Percentiles rank a stretch among this genome's conserved stretches.
phyloP scores from a whole-genome alignment of 2,888 invertebrate species.

The Eupithecia inturbata region DNA sequence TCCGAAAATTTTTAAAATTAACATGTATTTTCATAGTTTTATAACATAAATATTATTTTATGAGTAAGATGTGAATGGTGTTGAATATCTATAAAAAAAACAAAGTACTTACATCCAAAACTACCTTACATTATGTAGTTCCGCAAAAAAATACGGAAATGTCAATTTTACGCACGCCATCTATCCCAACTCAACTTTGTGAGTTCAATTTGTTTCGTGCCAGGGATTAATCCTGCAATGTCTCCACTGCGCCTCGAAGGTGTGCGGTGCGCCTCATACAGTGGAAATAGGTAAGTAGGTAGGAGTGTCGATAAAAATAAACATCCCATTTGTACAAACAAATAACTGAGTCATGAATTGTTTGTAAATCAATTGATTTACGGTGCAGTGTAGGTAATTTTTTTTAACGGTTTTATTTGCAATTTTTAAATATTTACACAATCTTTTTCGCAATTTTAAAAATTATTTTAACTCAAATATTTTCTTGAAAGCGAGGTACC shows the following conservation, averaged over 20 bases:
- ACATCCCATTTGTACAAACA: slow-evolving; percentile 14
- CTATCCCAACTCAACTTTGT: background rate
- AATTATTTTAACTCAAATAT: background rate
- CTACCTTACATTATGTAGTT: too few species aligned
- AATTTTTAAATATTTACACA: slow-evolving; percentile 4
- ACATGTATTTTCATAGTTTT: background rate
- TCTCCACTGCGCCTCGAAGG: background rate
- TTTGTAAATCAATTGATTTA: slow-evolving; percentile 15
- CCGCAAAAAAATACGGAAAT: too few species aligned
- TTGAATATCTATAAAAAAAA: too few species aligned
- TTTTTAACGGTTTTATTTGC: slow-evolving; percentile 7
- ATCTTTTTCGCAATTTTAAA: slow-evolving; percentile 1
- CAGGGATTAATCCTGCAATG: background rate
- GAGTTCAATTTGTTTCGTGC: background rate
- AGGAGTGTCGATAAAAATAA: background rate
- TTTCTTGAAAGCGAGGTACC: background rate
- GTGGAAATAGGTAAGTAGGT: background rate
- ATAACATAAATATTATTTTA: too few species aligned
- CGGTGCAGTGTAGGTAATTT: slow-evolving; percentile 1
- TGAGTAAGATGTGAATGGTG: too few species aligned
- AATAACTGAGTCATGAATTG: slow-evolving; percentile 8
- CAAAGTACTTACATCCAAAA: too few species aligned
- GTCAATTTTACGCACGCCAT: too few species aligned
- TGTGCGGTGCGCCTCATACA: too few species aligned
- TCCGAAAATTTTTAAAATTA: background rate